Percentiles rank a stretch among this genome's conserved stretches.
Evolutionary conservation across 1,140 invertebrate genomes (phyloP).

Genomic region (Anoplophora glabripennis): DNA sequence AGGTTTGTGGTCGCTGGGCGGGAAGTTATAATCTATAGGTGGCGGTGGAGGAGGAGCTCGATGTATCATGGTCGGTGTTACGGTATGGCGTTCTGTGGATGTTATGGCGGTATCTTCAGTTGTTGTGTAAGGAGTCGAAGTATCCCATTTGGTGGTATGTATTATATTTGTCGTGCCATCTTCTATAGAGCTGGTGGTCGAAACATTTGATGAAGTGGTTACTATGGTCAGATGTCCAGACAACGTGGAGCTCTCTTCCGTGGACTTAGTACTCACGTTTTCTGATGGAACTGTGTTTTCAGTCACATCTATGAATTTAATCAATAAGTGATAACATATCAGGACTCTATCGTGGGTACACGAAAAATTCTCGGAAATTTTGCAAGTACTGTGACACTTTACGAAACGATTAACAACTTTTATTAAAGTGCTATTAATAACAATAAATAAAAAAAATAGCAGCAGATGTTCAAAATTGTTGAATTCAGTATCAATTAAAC

Average conservation of each 20-base stretch:
- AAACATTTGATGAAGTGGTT: neutral
- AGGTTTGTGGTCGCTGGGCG: constrained; percentile 39
- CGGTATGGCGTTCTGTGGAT: constrained; percentile 13
- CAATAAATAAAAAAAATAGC: too few relatives aligned
- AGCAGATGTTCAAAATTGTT: too few relatives aligned
- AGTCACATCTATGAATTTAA: constrained; percentile 13
- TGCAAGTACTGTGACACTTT: too few relatives aligned
- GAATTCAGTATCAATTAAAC: too few relatives aligned
- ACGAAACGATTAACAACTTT: too few relatives aligned
- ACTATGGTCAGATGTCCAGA: constrained; percentile 19
- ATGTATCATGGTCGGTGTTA: constrained; percentile 10
- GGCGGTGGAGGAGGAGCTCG: constrained; percentile 10
- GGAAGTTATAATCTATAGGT: constrained; percentile 35
- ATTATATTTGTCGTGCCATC: constrained; percentile 31
- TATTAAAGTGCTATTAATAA: too few relatives aligned
- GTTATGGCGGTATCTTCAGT: constrained; percentile 25
- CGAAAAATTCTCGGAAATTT: too few relatives aligned
- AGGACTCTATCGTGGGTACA: too few relatives aligned
- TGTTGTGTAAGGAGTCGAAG: constrained; percentile 46
- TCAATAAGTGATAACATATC: neutral
- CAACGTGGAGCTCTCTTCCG: constrained; percentile 36
- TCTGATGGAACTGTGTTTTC: constrained; percentile 24
- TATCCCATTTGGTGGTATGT: constrained; percentile 41
- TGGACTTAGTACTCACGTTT: constrained; percentile 20
- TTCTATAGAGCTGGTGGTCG: neutral